These are phyloP conservation scores for Corapipo altera DNA, from an alignment of 2,113 vertebrate genomes.

Conservation along the genomic window DNA sequence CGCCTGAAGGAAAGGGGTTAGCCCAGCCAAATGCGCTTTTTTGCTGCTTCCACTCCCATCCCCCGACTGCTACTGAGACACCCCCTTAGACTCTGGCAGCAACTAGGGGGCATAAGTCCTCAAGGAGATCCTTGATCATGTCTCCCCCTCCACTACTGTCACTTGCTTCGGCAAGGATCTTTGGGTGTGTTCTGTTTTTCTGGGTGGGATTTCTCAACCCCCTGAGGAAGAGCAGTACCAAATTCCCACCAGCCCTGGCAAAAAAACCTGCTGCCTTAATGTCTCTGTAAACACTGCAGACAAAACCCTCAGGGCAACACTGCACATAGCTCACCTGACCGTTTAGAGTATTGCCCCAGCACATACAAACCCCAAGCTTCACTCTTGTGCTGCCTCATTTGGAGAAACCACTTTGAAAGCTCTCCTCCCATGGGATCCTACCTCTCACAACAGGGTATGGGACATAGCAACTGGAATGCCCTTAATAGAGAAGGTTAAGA, in stretches of 20 bases:
- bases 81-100: constrained; percentile 20
- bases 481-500: background rate
- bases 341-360: background rate
- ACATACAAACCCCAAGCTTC: background rate
- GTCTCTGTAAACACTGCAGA: background rate
- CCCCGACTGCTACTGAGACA: background rate
- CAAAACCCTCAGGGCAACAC: background rate
- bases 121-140: constrained; percentile 13
- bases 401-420: background rate
- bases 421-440: background rate
- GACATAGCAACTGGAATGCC: background rate
- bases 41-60: background rate
- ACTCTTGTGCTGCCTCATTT: background rate
- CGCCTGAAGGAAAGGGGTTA: constrained; percentile 50
- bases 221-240: background rate
- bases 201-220: background rate
- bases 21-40: background rate
- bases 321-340: background rate
- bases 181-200: constrained; percentile 36
- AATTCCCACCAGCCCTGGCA: background rate
- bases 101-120: constrained; percentile 38
- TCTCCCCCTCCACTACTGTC: background rate
- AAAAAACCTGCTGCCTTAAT: background rate
- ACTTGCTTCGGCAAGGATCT: constrained; percentile 34
- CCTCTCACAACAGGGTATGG: background rate